A percentile compares a stretch with the other conserved stretches of the same genome.
Evolutionary conservation across 1,140 invertebrate genomes (phyloP).

Genomic region (Drosophila micromelanica): DNA sequence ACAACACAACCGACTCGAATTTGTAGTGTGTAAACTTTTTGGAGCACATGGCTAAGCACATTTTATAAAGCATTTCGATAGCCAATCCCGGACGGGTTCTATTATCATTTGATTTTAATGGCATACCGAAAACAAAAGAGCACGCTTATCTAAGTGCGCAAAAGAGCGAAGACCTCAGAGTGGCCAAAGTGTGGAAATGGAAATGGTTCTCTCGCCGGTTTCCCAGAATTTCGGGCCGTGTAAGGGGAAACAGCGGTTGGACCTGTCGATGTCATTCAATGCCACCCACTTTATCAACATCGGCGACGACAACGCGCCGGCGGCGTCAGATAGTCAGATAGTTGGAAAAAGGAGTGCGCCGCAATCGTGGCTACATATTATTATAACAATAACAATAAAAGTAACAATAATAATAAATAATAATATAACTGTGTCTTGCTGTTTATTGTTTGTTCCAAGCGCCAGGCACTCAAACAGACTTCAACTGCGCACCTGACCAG

Average conservation of each 20-base stretch:
- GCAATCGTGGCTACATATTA: conserved; percentile 31
- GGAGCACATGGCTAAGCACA: conserved; percentile 19
- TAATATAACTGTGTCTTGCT: conserved; percentile 50
- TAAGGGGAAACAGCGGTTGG: conserved; percentile 10
- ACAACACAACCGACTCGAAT: not conserved
- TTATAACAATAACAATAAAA: conserved; percentile 48
- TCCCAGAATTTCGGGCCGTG: conserved; percentile 54
- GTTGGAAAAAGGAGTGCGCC: conserved; percentile 41
- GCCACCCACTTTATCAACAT: conserved; percentile 53
- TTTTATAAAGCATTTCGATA: conserved; percentile 11
- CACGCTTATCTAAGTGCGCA: conserved; percentile 74
- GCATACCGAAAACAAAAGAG: conserved; percentile 56
- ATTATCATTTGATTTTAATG: conserved; percentile 65
- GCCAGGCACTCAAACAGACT: conserved; percentile 42
- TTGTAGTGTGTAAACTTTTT: not conserved
- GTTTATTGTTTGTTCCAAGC: conserved; percentile 55
- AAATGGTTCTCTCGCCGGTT: not conserved
- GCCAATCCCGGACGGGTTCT: conserved; percentile 22
- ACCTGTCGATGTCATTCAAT: conserved; percentile 54
- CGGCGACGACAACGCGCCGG: conserved; percentile 43
- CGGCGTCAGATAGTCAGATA: conserved; percentile 50
- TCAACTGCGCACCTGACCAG: not conserved
- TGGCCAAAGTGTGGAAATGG: not conserved
- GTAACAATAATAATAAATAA: conserved; percentile 19
- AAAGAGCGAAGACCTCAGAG: conserved; percentile 24